phyloP scores from a whole-genome alignment of 2,113 vertebrate species.

The Bothrops jararaca region DNA sequence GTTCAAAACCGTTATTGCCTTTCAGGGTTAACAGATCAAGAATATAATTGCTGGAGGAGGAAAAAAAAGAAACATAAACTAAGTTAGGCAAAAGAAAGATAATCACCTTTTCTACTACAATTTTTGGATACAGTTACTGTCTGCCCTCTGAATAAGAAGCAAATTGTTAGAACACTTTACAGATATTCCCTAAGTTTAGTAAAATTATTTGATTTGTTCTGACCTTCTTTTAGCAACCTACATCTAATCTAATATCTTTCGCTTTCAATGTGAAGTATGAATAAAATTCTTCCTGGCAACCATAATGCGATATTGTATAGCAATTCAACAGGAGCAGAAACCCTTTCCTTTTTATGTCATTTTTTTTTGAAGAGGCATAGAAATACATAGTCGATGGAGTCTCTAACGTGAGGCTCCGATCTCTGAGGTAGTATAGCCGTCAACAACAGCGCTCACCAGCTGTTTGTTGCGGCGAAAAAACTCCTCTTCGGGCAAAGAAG shows the following conservation, averaged over 20 bases:
- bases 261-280: not conserved
- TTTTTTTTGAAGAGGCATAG: conserved; percentile 13
- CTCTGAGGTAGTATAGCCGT: too few species aligned
- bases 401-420: too few species aligned
- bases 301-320: not conserved
- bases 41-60: not conserved
- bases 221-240: not conserved
- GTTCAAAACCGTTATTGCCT: not conserved
- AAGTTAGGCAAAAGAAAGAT: not conserved
- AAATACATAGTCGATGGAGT: conserved; percentile 21
- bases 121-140: conserved; percentile 4
- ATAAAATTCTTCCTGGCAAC: not conserved
- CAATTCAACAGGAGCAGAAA: not conserved
- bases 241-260: not conserved
- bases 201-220: not conserved
- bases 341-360: not conserved
- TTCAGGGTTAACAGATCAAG: not conserved
- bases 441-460: too few species aligned
- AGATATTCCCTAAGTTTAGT: not conserved
- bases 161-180: not conserved
- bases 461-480: too few species aligned
- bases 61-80: not conserved
- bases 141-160: conserved; percentile 1
- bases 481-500: too few species aligned
- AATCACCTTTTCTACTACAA: not conserved